Evolutionary conservation across 92 coral and sea anemone species (phyloP).

Genomic region (Virgularia gustaviana): DNA sequence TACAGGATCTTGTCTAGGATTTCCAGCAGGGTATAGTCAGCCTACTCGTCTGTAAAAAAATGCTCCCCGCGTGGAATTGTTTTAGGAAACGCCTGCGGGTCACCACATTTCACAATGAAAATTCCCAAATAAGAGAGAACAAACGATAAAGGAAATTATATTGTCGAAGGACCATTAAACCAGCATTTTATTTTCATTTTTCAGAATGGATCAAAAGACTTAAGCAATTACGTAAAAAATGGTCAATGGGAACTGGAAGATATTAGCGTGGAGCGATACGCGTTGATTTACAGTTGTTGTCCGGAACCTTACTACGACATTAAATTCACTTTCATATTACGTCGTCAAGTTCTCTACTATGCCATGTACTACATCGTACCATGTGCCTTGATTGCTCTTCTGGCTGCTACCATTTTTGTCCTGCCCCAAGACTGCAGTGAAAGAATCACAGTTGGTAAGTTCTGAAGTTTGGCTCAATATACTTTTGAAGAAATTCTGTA

Average conservation of each 20-base stretch:
- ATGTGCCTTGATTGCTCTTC: constrained; percentile 72
- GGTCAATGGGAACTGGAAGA: constrained; percentile 78
- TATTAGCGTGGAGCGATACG: constrained; percentile 59
- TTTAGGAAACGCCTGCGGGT: too few relatives aligned
- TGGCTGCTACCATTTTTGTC: constrained; percentile 73
- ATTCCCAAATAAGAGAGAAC: too few relatives aligned
- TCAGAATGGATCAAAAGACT: constrained; percentile 66
- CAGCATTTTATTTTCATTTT: background rate
- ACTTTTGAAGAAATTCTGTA: background rate
- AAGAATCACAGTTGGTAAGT: constrained; percentile 96
- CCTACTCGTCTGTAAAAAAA: too few relatives aligned
- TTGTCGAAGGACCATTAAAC: background rate
- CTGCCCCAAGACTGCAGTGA: constrained; percentile 93
- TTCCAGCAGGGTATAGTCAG: too few relatives aligned
- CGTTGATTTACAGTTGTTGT: constrained; percentile 62
- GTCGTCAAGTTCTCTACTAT: constrained; percentile 74
- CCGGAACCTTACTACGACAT: constrained; percentile 72
- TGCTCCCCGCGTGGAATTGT: too few relatives aligned
- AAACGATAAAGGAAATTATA: background rate
- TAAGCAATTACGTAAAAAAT: constrained; percentile 55
- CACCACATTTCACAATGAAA: too few relatives aligned
- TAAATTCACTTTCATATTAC: constrained; percentile 64
- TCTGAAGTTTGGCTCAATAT: too few relatives aligned
- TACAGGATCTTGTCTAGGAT: too few relatives aligned
- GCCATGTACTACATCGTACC: constrained; percentile 90